Percentiles rank a stretch among this genome's conserved stretches.
Conservation (phyloP, 2,113 vertebrate species). For the Origma solitaria region DNA sequence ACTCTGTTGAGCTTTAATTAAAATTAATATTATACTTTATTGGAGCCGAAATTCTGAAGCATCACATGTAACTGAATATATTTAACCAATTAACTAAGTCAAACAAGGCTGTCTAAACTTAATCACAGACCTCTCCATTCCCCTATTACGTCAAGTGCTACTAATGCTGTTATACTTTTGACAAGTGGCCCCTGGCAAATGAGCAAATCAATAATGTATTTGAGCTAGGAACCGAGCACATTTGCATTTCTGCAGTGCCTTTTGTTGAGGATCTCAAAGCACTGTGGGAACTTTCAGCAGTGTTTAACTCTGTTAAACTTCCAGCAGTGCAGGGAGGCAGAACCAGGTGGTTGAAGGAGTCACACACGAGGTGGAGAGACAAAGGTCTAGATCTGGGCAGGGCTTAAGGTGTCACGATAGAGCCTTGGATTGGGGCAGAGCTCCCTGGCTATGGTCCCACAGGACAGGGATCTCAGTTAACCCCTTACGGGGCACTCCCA, state of each 20-base stretch:
- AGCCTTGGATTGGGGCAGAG: neutral
- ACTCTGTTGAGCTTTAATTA: slow-evolving; percentile 73
- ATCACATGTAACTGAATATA: slow-evolving; percentile 68
- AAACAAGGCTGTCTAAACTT: slow-evolving; percentile 65
- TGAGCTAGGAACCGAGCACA: neutral
- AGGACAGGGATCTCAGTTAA: neutral
- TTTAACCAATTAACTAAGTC: slow-evolving; percentile 76
- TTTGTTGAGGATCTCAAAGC: neutral
- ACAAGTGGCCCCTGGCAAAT: slow-evolving; percentile 51
- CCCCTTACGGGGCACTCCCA: neutral
- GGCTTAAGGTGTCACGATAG: neutral
- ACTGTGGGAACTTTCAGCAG: neutral
- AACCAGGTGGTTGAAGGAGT: neutral
- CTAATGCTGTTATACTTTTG: slow-evolving; percentile 53
- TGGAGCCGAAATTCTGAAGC: slow-evolving; percentile 63
- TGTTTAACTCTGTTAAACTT: neutral
- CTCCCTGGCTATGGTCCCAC: neutral
- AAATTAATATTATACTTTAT: slow-evolving; percentile 78
- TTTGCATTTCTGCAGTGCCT: slow-evolving; percentile 21
- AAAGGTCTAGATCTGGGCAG: neutral
- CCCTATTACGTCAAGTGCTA: slow-evolving; percentile 45
- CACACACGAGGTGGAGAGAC: rapidly evolving
- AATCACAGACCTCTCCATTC: slow-evolving; percentile 54
- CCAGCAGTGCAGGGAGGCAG: neutral
- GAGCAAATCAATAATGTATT: slow-evolving; percentile 43